A percentile compares a stretch with the other conserved stretches of the same genome.
Evolutionary conservation across 2,888 invertebrate species (phyloP).

Genomic region (Patella ulyssiponensis): DNA sequence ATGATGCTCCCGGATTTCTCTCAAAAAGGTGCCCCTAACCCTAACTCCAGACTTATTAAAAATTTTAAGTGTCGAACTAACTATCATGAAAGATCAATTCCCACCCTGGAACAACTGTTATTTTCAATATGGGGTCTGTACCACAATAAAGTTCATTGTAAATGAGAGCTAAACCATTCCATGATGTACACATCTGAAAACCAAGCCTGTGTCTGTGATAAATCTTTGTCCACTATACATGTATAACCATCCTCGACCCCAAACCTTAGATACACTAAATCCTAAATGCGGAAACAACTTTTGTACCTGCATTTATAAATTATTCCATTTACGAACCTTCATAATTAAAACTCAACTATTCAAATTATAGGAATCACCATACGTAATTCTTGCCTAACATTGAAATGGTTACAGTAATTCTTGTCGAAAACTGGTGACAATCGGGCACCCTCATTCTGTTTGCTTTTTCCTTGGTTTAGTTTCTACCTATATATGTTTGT

Average conservation of each 20-base stretch:
- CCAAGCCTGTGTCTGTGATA: background rate
- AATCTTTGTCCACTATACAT: background rate
- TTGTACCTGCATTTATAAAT: background rate
- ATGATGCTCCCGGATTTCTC: background rate
- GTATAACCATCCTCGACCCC: background rate
- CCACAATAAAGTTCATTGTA: background rate
- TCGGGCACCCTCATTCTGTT: too few species aligned
- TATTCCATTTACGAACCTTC: background rate
- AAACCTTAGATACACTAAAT: background rate
- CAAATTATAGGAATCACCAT: too few species aligned
- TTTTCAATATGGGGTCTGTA: background rate
- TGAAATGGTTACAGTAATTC: too few species aligned
- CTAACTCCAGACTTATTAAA: background rate
- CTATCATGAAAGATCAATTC: background rate
- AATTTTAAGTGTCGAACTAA: background rate
- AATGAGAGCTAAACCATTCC: background rate
- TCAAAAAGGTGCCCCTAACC: background rate
- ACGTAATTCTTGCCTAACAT: too few species aligned
- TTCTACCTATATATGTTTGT: too few species aligned
- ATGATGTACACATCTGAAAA: background rate
- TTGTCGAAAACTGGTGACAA: too few species aligned
- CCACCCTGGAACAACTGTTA: background rate
- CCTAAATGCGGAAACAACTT: background rate
- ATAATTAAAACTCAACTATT: too few species aligned
- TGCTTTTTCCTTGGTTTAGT: too few species aligned